Conservation (phyloP, 2,888 invertebrate species). For the Tiliacea citrago region DNA sequence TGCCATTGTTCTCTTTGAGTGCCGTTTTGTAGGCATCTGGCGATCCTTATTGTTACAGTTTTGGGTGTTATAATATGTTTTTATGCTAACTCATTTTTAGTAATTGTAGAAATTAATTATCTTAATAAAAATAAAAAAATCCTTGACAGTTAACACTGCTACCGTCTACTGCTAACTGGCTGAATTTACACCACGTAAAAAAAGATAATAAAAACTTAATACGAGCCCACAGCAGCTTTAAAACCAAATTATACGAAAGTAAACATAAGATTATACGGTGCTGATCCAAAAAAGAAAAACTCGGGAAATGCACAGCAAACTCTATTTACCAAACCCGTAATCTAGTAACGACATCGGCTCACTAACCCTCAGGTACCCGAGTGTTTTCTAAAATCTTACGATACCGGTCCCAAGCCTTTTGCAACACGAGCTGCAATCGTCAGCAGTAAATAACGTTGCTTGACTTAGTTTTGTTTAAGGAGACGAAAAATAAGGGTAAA, state of each 20-base stretch:
- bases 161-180: background rate
- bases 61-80: constrained; percentile 41
- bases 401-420: constrained; percentile 62
- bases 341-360: constrained; percentile 63
- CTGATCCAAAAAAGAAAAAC: constrained; percentile 34
- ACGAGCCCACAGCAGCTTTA: background rate
- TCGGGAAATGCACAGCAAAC: constrained; percentile 29
- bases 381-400: constrained; percentile 76
- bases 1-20: constrained; percentile 80
- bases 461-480: constrained; percentile 27
- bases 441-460: constrained; percentile 39
- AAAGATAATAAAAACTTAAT: background rate
- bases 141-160: background rate
- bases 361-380: constrained; percentile 69
- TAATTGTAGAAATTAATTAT: constrained; percentile 26
- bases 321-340: constrained; percentile 52
- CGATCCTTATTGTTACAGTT: constrained; percentile 67
- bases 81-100: constrained; percentile 52
- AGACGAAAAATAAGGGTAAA: constrained; percentile 28
- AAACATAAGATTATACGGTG: constrained; percentile 35
- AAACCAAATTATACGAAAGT: constrained; percentile 5
- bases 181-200: background rate
- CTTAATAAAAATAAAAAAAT: no score
- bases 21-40: constrained; percentile 77
- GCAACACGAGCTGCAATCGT: constrained; percentile 57